These are phyloP conservation scores for Neofelis nebulosa DNA, from an alignment of 2,113 vertebrate genomes.

Conservation along the genomic window DNA sequence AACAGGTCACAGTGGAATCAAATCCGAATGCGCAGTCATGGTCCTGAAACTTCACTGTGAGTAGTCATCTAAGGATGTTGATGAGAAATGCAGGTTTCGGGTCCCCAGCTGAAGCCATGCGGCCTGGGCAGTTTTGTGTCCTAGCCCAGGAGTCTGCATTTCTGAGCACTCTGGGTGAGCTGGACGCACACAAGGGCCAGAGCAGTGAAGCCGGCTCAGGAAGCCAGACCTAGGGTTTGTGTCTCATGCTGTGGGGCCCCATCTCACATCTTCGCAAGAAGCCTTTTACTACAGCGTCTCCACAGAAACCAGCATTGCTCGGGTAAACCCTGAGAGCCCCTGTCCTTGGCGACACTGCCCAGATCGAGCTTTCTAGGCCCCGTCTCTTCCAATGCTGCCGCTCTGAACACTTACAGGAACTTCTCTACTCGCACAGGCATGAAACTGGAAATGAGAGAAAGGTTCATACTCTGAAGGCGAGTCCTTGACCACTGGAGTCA, in stretches of 20 bases:
- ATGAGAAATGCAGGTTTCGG: neutral
- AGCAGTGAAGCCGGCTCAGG: no score
- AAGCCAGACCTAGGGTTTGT: neutral
- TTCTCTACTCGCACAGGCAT: no score
- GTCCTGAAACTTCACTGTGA: neutral
- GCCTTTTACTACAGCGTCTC: neutral
- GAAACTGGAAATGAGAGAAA: neutral
- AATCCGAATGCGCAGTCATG: neutral
- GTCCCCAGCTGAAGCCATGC: neutral
- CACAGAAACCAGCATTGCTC: neutral
- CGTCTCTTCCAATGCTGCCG: neutral
- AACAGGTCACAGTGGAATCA: neutral
- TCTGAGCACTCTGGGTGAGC: fast-evolving
- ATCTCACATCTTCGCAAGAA: neutral
- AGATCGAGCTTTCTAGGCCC: fast-evolving
- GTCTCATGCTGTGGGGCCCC: fast-evolving
- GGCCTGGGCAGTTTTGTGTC: neutral
- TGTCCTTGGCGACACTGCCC: neutral
- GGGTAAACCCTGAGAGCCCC: neutral
- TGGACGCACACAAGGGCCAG: fast-evolving
- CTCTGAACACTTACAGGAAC: neutral
- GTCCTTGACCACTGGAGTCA: neutral
- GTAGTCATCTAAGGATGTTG: neutral
- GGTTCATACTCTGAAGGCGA: no score
- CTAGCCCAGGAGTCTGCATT: neutral